phyloP scores from a whole-genome alignment of 2,888 invertebrate genomes.

The Griposia aprilina region DNA sequence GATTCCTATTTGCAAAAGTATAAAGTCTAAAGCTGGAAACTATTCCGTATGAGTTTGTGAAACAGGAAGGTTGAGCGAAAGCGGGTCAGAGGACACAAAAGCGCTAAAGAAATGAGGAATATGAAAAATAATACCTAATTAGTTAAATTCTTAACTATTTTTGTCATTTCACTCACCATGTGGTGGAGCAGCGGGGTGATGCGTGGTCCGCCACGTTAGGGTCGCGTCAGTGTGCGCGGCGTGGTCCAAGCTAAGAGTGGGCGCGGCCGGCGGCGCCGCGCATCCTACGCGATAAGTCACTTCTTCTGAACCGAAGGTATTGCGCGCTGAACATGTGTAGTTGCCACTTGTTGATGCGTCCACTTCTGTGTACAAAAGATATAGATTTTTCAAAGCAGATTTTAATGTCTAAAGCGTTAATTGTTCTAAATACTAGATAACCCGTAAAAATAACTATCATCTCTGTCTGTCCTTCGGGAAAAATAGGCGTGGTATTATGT shows the following conservation, averaged over 20 bases:
- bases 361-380: conserved; percentile 88
- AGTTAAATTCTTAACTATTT: conserved; percentile 70
- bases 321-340: conserved; percentile 95
- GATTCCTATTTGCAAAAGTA: background rate
- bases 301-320: conserved; percentile 95
- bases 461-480: background rate
- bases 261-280: conserved; percentile 93
- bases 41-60: background rate
- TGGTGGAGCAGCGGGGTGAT: conserved; percentile 91
- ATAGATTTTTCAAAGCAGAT: background rate
- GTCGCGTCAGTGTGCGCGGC: conserved; percentile 92
- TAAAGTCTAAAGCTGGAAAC: background rate
- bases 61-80: background rate
- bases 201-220: conserved; percentile 87
- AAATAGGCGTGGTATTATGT: background rate
- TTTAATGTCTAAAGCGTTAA: background rate
- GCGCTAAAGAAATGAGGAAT: background rate
- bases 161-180: conserved; percentile 77
- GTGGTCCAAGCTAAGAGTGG: conserved; percentile 92
- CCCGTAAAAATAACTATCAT: background rate
- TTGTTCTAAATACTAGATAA: background rate
- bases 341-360: conserved; percentile 94
- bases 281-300: conserved; percentile 95
- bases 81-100: background rate
- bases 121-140: background rate